Base-by-base conservation (phyloP, 2,888 invertebrate genomes). In the Colletes collaris region DNA sequence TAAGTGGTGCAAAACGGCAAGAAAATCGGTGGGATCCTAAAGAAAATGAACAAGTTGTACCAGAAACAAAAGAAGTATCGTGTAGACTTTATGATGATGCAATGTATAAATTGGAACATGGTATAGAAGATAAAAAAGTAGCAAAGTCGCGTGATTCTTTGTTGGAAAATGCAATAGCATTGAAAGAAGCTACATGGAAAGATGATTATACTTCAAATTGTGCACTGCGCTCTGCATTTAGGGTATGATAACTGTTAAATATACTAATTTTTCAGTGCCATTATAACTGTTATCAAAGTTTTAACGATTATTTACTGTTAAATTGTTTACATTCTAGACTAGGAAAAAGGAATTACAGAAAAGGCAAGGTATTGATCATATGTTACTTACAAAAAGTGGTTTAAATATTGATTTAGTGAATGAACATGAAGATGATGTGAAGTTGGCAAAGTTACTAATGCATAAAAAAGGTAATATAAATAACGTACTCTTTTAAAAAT, bases 11-110 rank as follows among this genome's bases (percentile, higher is more conserved):
- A 3, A 95, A 98, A 86, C 94, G 99, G 0, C 99, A 99, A 93
- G 99, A 99, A 93, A 98, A 98, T 92, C 95, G 99, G 84, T 99
- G 99, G 99, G 99, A 99, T 93, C 99, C 99, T 0, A 96, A 96
- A 49, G 96, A 98, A 87, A 99, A 99, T 94, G 99, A 97, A 63
- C 99, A 99, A 92, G 95, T 98, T 74, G 97, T 98, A 0, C 97
- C 98, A 0, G 98, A 98, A 90, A 98, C 98, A 0, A 98, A 98
- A 91, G 97, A 98, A 92, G 96, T 96, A 0, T 98, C 97, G 89
- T 97, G 97, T 87, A 95, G 96, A 75, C 93, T 99, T 76, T 98
- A 97, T 88, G 97, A 98, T 88, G 99, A 99, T 95, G 97, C 99
- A 6, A 99, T 99, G 99, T 99, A 97, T 92, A 98, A 97, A 92